Conservation (phyloP, 2,888 invertebrate species). For the Chesias legatella region DNA sequence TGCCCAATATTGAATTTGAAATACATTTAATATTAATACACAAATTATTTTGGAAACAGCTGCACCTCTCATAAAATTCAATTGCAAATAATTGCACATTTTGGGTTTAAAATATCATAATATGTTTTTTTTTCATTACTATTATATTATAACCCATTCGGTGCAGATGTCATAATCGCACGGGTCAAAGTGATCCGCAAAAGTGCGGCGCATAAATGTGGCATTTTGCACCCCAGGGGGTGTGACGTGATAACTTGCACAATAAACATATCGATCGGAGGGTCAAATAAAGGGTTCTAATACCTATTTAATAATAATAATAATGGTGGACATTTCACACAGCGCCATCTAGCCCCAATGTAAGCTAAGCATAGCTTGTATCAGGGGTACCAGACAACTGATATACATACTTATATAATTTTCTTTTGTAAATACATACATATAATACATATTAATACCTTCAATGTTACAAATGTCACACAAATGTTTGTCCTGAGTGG, state of each 20-base stretch:
- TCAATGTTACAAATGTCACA: too few relatives aligned
- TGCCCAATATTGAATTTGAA: too few relatives aligned
- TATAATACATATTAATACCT: too few relatives aligned
- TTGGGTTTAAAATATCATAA: slow-evolving; percentile 12
- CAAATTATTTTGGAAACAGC: slow-evolving; percentile 7
- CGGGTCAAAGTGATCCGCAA: slow-evolving; percentile 30
- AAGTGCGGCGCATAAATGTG: slow-evolving; percentile 44
- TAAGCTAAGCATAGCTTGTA: too few relatives aligned
- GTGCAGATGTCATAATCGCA: slow-evolving; percentile 26
- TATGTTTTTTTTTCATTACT: slow-evolving; percentile 21
- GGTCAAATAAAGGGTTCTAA: slow-evolving; percentile 49
- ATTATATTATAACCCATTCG: slow-evolving; percentile 23
- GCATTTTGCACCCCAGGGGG: slow-evolving; percentile 39
- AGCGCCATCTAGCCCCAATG: too few relatives aligned
- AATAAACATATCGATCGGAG: slow-evolving; percentile 42
- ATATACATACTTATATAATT: too few relatives aligned
- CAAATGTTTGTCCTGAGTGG: too few relatives aligned
- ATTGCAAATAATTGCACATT: slow-evolving; percentile 14
- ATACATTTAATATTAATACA: too few relatives aligned
- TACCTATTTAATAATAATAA: too few relatives aligned
- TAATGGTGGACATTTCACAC: too few relatives aligned
- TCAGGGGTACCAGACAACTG: too few relatives aligned
- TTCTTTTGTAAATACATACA: too few relatives aligned
- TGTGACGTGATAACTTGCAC: slow-evolving; percentile 32
- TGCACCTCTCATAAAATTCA: slow-evolving; percentile 9